These are phyloP conservation scores for Emmelina monodactyla DNA, from an alignment of 2,888 invertebrate genomes.

Conservation along the genomic window DNA sequence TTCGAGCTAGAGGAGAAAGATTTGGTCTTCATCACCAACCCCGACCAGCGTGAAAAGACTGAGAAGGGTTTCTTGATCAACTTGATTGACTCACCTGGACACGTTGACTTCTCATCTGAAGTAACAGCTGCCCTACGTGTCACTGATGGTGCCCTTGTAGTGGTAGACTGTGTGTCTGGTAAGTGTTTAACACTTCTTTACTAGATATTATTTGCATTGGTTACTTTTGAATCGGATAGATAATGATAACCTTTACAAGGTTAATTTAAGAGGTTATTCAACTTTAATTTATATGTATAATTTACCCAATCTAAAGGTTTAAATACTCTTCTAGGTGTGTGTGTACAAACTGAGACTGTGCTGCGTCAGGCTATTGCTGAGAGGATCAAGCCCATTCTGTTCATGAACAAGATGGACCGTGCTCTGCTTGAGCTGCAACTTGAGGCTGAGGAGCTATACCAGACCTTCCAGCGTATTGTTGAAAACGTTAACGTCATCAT, in stretches of 20 bases:
- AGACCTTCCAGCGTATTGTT: slow-evolving; percentile 99
- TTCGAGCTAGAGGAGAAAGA: slow-evolving; percentile 97
- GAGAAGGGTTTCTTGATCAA: slow-evolving; percentile 99
- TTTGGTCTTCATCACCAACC: slow-evolving; percentile 89
- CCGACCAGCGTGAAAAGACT: slow-evolving; percentile 89
- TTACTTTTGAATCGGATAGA: slow-evolving; percentile 9
- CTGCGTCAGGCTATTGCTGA: slow-evolving; percentile 99
- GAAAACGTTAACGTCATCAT: slow-evolving; percentile 99
- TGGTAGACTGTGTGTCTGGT: slow-evolving; percentile 99
- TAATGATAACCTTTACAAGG: slow-evolving; percentile 11
- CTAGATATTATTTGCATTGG: slow-evolving; percentile 15
- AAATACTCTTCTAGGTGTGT: slow-evolving; percentile 78
- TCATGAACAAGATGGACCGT: slow-evolving; percentile 99
- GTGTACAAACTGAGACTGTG: slow-evolving; percentile 99
- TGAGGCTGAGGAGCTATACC: slow-evolving; percentile 96
- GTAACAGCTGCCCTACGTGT: slow-evolving; percentile 99
- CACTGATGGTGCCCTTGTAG: slow-evolving; percentile 99
- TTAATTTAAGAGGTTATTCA: slow-evolving; percentile 6
- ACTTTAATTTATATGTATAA: slow-evolving; percentile 9
- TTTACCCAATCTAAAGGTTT: background rate
- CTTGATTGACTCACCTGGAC: slow-evolving; percentile 99
- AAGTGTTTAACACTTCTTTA: slow-evolving; percentile 21
- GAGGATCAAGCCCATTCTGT: slow-evolving; percentile 98
- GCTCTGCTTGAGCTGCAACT: slow-evolving; percentile 96
- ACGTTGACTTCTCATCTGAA: slow-evolving; percentile 99